Conservation (phyloP, 53 echinoderm and acorn worm species). For the Holothuria scabra region DNA sequence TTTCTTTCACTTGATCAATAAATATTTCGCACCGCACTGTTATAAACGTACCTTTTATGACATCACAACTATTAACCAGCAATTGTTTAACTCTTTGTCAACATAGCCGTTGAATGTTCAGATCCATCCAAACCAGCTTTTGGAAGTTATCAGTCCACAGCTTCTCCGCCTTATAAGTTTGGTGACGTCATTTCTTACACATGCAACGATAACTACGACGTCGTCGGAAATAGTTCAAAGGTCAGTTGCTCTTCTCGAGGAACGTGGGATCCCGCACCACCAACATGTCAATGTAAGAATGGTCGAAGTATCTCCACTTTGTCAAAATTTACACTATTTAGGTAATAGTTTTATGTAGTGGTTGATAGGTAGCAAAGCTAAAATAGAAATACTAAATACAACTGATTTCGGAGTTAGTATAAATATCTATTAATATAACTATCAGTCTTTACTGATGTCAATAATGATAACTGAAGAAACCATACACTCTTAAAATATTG, state of each 20-base stretch:
- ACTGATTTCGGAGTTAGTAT: too few species aligned
- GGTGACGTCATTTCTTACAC: background rate
- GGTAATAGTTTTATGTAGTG: too few species aligned
- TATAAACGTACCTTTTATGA: too few species aligned
- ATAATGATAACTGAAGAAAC: too few species aligned
- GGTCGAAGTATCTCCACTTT: background rate
- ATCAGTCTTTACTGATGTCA: too few species aligned
- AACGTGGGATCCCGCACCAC: conserved; percentile 9
- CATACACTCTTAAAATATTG: too few species aligned
- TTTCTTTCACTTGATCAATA: too few species aligned
- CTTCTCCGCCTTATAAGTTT: background rate
- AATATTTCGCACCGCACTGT: too few species aligned
- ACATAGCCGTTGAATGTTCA: background rate
- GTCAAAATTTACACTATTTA: background rate
- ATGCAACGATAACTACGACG: background rate
- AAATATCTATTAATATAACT: too few species aligned
- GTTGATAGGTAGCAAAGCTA: too few species aligned
- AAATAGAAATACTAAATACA: too few species aligned
- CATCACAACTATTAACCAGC: background rate
- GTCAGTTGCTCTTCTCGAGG: background rate
- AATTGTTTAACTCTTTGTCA: background rate
- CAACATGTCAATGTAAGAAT: conserved; percentile 24
- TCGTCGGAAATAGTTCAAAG: background rate
- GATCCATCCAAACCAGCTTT: conserved; percentile 10
- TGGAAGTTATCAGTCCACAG: background rate